These are phyloP conservation scores for Drosophila meridionalis DNA, from an alignment of 2,888 invertebrate genomes.

Conservation along the genomic window DNA sequence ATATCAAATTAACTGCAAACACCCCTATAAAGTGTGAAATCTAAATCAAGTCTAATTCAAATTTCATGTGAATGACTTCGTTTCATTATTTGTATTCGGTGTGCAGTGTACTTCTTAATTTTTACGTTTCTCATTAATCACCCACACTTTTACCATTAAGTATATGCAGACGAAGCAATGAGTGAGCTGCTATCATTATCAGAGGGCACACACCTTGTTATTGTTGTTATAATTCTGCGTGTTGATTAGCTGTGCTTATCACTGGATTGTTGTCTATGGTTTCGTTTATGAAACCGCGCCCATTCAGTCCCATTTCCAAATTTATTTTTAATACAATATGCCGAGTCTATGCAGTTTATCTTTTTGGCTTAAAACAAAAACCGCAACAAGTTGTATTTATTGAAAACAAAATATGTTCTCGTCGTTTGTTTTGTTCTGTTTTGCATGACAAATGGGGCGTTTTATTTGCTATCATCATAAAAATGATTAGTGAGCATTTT, in stretches of 20 bases:
- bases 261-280: constrained; percentile 29
- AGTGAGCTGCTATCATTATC: constrained; percentile 44
- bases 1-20: constrained; percentile 20
- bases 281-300: constrained; percentile 45
- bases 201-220: constrained; percentile 41
- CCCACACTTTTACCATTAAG: constrained; percentile 10
- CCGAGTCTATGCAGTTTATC: constrained; percentile 46
- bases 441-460: constrained; percentile 20
- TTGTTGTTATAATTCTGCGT: constrained; percentile 22
- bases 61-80: constrained; percentile 7
- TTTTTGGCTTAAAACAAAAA: not conserved
- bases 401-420: not conserved
- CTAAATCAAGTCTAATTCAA: constrained; percentile 15
- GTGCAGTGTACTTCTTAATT: constrained; percentile 17
- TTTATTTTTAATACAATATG: constrained; percentile 46
- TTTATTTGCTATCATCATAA: constrained; percentile 22
- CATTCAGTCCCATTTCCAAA: constrained; percentile 25
- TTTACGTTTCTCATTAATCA: constrained; percentile 37
- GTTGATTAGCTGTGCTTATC: constrained; percentile 54
- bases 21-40: constrained; percentile 25
- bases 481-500: constrained; percentile 12
- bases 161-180: not conserved
- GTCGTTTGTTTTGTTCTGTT: not conserved
- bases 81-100: constrained; percentile 3
- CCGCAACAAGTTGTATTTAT: constrained; percentile 4